A percentile compares a stretch with the other conserved stretches of the same genome.
Evolutionary conservation across 1,140 invertebrate genomes (phyloP).

Genomic region (Aphaenogaster floridana): DNA sequence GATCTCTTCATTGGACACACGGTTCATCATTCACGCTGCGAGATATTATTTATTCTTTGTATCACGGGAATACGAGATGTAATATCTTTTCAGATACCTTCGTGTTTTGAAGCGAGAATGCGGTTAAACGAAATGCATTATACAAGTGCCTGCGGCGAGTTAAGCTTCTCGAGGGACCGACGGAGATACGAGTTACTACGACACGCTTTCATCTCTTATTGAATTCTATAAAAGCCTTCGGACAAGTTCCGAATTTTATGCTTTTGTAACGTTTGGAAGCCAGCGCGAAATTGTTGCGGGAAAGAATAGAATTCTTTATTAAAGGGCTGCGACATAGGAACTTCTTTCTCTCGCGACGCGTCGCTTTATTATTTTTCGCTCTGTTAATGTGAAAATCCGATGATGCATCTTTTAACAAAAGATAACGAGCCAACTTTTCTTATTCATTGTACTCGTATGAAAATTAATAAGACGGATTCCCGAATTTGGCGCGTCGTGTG

Average conservation of each 20-base stretch:
- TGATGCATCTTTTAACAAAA: background rate
- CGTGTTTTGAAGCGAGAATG: background rate
- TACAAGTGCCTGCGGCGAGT: slow-evolving; percentile 16
- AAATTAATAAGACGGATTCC: background rate
- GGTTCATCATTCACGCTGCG: background rate
- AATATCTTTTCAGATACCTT: slow-evolving; percentile 27
- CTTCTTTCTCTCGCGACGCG: background rate
- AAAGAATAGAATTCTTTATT: slow-evolving; percentile 37
- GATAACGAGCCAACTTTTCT: background rate
- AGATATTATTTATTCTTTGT: slow-evolving; percentile 33
- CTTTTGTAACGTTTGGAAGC: background rate
- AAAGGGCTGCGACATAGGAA: background rate
- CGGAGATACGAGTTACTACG: slow-evolving; percentile 28
- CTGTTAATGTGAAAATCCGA: background rate
- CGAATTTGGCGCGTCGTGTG: background rate
- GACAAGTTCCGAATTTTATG: slow-evolving; percentile 16
- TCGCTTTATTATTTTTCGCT: background rate
- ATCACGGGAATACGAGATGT: background rate
- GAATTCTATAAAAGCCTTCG: slow-evolving; percentile 33
- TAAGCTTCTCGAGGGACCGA: slow-evolving; percentile 27
- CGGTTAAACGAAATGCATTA: slow-evolving; percentile 42
- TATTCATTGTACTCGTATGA: background rate
- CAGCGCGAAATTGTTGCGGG: slow-evolving; percentile 8
- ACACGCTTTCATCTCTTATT: slow-evolving; percentile 40
- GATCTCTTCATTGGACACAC: background rate